Base-by-base conservation (phyloP, 2,888 invertebrate genomes). In the Brachypterus glaber region DNA sequence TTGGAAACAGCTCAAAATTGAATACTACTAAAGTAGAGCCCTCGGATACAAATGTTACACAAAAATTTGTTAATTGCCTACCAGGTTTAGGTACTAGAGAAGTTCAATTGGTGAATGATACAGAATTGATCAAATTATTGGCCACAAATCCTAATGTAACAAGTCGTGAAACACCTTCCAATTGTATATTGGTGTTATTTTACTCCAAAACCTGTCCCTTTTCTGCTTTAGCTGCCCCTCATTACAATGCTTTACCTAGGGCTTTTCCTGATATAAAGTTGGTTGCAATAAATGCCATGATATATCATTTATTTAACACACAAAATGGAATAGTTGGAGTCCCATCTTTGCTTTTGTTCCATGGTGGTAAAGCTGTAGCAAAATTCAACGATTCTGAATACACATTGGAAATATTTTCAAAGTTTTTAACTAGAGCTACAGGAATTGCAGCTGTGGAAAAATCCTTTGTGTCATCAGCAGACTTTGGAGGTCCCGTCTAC, bases 281-380 rank as follows among this genome's bases (percentile, higher is more conserved):
- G 62, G 82, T 90, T 7, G 95, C 88, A 2, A 77, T 96, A 12
- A 92, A 97, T 70, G 90, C 92, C 2, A 74, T 85, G 50, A 79
- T 79, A 58, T 79, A 84, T 54, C 80, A 82, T 57, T 77, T 83
- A 43, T 85, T 90, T 33, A 92, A 90, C 66, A 86, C 90, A 0
- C 87, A 90, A 52, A 90, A 87, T 64, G 92, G 92, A 7, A 85
- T 92, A 40, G 82, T 90, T 5, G 91, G 90, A 12, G 82, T 93
- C 25, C 93, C 93, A 4, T 88, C 90, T 2, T 60, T 92, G 18
- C 75, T 92, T 68, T 71, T 95, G 45, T 88, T 93, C 54, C 90
- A 92, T 54, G 91, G 90, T 63, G 90, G 90, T 0, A 73, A 85
- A 47, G 80, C 89, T 1, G 77, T 87, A 16, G 83, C 83, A 0